Evolutionary conservation across 64 coral and sea anemone species (phyloP).

Genomic region (Stylophora pistillata): DNA sequence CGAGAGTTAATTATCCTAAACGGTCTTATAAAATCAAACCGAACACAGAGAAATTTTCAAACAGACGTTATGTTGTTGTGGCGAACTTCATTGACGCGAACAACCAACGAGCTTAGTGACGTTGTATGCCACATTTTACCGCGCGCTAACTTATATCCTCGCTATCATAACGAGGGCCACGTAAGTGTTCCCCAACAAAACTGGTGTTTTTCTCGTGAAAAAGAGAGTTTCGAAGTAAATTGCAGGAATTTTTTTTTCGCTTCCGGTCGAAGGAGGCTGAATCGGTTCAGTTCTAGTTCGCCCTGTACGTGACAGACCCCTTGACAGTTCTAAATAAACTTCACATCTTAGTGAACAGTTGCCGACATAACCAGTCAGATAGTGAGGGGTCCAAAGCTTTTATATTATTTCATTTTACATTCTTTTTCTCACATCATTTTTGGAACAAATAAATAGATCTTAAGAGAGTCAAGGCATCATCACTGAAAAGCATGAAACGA

Average conservation of each 20-base stretch:
- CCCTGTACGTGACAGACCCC: too few relatives aligned
- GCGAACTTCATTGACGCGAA: constrained; percentile 17
- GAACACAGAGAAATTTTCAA: background rate
- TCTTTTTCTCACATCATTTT: background rate
- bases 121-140: background rate
- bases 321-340: too few relatives aligned
- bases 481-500: too few relatives aligned
- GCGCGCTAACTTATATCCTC: background rate
- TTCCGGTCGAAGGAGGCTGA: too few relatives aligned
- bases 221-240: too few relatives aligned
- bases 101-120: background rate
- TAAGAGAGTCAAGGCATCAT: too few relatives aligned
- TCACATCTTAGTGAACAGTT: too few relatives aligned
- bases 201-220: background rate
- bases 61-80: background rate
- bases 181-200: background rate
- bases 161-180: background rate
- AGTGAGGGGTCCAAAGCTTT: too few relatives aligned
- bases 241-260: too few relatives aligned
- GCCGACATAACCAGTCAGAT: too few relatives aligned
- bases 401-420: too few relatives aligned
- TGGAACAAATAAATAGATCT: background rate
- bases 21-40: background rate
- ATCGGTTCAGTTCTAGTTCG: too few relatives aligned
- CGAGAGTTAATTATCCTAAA: background rate